phyloP scores from a whole-genome alignment of 2,888 invertebrate species.

The Euzophera pinguis region DNA sequence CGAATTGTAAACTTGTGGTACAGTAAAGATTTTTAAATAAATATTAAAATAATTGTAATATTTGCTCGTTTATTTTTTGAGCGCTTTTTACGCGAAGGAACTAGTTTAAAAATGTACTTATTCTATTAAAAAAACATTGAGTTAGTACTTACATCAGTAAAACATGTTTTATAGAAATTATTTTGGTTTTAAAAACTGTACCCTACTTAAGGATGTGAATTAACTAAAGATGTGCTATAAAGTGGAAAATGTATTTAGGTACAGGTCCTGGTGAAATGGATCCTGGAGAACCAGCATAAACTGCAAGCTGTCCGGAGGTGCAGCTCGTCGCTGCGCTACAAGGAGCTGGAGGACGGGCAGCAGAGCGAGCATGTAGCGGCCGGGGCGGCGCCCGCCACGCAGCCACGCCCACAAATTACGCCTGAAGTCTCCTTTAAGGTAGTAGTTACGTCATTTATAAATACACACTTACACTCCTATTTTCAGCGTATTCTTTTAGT shows the following conservation, averaged over 20 bases:
- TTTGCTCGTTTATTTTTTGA: no score
- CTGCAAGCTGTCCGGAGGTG: conserved; percentile 81
- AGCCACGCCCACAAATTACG: conserved; percentile 54
- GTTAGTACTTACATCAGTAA: no score
- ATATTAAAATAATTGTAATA: no score
- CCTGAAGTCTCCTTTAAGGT: conserved; percentile 81
- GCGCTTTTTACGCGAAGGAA: no score
- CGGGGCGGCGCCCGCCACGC: conserved; percentile 27
- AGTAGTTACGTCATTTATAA: conserved; percentile 14
- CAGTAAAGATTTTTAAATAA: no score
- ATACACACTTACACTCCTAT: neutral
- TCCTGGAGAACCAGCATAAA: conserved; percentile 86
- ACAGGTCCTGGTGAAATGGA: conserved; percentile 81
- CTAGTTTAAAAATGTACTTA: no score
- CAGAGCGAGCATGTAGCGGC: conserved; percentile 37
- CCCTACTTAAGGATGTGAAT: no score
- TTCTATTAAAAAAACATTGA: no score
- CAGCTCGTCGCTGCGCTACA: conserved; percentile 75
- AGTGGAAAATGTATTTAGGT: neutral
- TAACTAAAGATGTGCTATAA: no score
- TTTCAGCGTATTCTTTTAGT: neutral
- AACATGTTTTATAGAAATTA: no score
- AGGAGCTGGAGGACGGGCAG: conserved; percentile 64
- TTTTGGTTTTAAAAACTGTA: no score
- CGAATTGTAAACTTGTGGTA: no score